Evolutionary conservation across 92 coral and sea anemone species (phyloP), one percentile per base, ranked within the genome.

Genomic region (Metridium senile): DNA sequence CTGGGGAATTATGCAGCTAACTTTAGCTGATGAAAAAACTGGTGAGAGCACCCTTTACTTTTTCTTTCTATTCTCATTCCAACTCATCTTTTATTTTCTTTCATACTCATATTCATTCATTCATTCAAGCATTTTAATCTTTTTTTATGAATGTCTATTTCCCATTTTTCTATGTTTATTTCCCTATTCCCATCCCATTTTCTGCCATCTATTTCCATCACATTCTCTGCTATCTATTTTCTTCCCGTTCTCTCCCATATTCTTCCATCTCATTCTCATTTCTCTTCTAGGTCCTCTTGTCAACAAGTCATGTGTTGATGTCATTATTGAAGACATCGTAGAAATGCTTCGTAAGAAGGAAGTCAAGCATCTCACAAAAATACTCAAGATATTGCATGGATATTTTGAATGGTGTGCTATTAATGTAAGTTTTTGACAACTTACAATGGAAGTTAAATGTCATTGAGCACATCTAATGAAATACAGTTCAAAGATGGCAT

Each of bases 231-330:
- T 39, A 4, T 13, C 13, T 13, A 13, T 13, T 13, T 39, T 39
- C 6, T 39, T 39, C 13, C 49, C 13, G 49, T 39, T 39, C 3
- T 32, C 8, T 39, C 8, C 49, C 49, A 39, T 39, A 6, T 4
- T 39, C 13, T 4, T 6, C 49, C 49, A 6, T 39, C 49, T 39
- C 49, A 13, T 39, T 39, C 13, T 39, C 6, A 11, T 22, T 33
- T 75, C 45, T 6, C 25, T 54, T 54, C n/a, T 75, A 78, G 83
- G 75, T 6, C 74, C 83, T 49, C 75, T 53, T 35, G 75, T 78
- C 0, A 68, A 52, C 52, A 52, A 39, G 19, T 9, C 53, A 18
- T 68, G 83, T 35, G 32, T 78, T 8, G 83, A 78, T 34, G 0
- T 68, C 75, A 57, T 78, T 7, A 30, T 78, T 34, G 75, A 78